These are phyloP conservation scores for Nylanderia fulva DNA, from an alignment of 1,140 invertebrate genomes.

Conservation along the genomic window DNA sequence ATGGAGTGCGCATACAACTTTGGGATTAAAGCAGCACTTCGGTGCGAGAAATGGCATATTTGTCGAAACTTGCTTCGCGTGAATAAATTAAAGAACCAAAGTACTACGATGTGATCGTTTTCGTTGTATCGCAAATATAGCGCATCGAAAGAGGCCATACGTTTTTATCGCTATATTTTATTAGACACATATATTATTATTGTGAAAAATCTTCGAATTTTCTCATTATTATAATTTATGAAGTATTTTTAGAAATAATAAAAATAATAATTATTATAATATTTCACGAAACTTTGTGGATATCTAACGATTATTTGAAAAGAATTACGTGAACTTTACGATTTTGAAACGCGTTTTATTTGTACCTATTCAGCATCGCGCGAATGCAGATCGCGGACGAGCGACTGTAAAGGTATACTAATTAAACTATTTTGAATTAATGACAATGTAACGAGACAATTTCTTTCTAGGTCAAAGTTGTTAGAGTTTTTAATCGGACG, in stretches of 20 bases:
- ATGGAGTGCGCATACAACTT: background rate
- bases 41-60: conserved; percentile 11
- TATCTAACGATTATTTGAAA: background rate
- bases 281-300: background rate
- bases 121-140: background rate
- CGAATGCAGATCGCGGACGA: conserved; percentile 16
- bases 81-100: conserved; percentile 22
- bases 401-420: conserved; percentile 56
- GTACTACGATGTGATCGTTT: background rate
- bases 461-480: conserved; percentile 67
- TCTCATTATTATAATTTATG: background rate
- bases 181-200: background rate
- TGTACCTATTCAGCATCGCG: conserved; percentile 36
- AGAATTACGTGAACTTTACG: conserved; percentile 57
- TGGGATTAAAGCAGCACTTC: conserved; percentile 19
- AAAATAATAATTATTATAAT: conserved; percentile 15
- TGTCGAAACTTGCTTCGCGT: background rate
- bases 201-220: background rate
- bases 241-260: background rate
- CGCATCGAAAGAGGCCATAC: background rate
- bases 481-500: conserved; percentile 67
- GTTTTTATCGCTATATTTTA: background rate
- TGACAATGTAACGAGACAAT: conserved; percentile 54
- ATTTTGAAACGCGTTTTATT: conserved; percentile 39
- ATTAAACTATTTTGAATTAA: conserved; percentile 67